phyloP scores from a whole-genome alignment of 2,888 invertebrate genomes.

The Agrotis exclamationis region DNA sequence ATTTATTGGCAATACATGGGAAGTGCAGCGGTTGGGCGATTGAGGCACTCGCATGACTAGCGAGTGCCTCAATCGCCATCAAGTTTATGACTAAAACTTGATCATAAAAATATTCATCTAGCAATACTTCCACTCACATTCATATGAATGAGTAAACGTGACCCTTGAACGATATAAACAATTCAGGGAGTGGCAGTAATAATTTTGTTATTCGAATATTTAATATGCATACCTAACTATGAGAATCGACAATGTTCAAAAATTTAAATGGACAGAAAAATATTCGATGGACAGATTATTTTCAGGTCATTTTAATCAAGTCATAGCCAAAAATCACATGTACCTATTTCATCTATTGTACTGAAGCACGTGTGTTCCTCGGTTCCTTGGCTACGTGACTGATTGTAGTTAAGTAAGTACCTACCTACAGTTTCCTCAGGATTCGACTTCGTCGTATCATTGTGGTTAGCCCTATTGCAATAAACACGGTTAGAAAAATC shows the following conservation, averaged over 20 bases:
- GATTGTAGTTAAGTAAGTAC: conserved; percentile 25
- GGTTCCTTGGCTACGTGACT: conserved; percentile 60
- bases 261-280: too few relatives aligned
- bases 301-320: conserved; percentile 9
- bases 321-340: conserved; percentile 3
- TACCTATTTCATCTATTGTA: conserved; percentile 12
- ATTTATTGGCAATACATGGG: conserved; percentile 58
- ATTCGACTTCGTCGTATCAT: conserved; percentile 36
- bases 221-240: conserved; percentile 14
- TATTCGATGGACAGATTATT: conserved; percentile 13
- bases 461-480: conserved; percentile 47
- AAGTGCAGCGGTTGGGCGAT: conserved; percentile 52
- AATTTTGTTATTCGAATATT: conserved; percentile 44
- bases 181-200: conserved; percentile 58
- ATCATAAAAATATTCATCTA: conserved; percentile 56
- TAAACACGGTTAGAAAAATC: conserved; percentile 30
- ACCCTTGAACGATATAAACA: conserved; percentile 53
- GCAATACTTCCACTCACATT: conserved; percentile 28
- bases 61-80: too few relatives aligned
- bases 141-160: conserved; percentile 48
- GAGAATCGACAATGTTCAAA: conserved; percentile 5
- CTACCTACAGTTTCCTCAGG: conserved; percentile 39
- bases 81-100: too few relatives aligned
- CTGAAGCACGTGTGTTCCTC: conserved; percentile 24
- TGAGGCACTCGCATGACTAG: conserved; percentile 35